Evolutionary conservation across 2,888 invertebrate species (phyloP).

Genomic region (Erynnis tages): DNA sequence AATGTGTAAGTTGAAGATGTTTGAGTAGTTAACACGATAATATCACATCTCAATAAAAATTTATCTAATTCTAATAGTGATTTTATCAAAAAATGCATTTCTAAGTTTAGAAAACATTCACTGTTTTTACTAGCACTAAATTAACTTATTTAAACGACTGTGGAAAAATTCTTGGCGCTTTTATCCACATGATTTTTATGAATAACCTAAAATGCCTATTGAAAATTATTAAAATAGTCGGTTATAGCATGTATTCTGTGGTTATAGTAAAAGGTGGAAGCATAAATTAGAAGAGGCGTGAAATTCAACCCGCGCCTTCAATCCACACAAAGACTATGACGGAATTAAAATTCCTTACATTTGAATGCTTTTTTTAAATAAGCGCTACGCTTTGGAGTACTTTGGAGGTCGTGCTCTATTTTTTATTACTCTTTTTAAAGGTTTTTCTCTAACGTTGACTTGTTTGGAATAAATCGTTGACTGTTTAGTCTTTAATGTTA

Average conservation of each 20-base stretch:
- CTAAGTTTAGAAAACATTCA: too few relatives aligned
- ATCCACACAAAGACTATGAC: conserved; percentile 55
- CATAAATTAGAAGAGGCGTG: conserved; percentile 70
- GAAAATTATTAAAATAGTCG: conserved; percentile 8
- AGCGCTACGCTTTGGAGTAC: conserved; percentile 35
- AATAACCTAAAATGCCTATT: background rate
- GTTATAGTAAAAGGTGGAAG: conserved; percentile 51
- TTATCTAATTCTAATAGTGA: too few relatives aligned
- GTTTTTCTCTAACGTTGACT: background rate
- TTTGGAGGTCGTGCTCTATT: conserved; percentile 17
- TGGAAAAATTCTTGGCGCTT: too few relatives aligned
- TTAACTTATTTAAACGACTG: too few relatives aligned
- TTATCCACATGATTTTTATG: too few relatives aligned
- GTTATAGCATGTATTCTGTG: background rate
- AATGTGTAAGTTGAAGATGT: too few relatives aligned
- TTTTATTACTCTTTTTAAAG: conserved; percentile 13
- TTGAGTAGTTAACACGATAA: too few relatives aligned
- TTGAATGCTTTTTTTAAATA: conserved; percentile 45
- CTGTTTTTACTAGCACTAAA: too few relatives aligned
- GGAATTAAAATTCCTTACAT: conserved; percentile 62
- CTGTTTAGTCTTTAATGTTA: too few relatives aligned
- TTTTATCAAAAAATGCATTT: too few relatives aligned
- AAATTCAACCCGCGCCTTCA: conserved; percentile 62
- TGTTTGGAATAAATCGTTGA: too few relatives aligned
- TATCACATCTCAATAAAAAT: too few relatives aligned